Conservation (phyloP, 2,113 vertebrate genomes). For the Tinamus guttatus region DNA sequence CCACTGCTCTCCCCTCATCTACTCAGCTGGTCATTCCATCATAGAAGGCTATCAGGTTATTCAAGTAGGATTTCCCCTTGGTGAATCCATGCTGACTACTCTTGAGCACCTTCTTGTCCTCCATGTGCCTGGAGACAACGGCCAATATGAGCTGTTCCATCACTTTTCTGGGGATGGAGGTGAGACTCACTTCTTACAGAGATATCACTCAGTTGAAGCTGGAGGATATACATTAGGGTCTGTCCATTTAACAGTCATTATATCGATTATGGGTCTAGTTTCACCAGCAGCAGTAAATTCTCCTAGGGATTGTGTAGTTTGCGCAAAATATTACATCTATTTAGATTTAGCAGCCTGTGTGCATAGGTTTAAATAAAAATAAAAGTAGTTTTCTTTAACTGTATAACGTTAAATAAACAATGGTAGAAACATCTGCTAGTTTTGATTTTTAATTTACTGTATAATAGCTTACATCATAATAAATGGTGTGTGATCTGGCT, state of each 20-base stretch:
- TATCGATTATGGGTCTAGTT: neutral
- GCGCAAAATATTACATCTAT: neutral
- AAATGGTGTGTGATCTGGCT: conserved; percentile 35
- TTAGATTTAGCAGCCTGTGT: neutral
- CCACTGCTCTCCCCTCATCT: too few species aligned
- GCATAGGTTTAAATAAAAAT: neutral
- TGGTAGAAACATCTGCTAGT: conserved; percentile 23
- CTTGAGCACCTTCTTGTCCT: too few species aligned
- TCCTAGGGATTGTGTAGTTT: neutral
- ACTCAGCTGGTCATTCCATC: too few species aligned
- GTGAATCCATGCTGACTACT: too few species aligned
- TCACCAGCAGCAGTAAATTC: neutral
- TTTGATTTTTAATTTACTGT: conserved; percentile 55
- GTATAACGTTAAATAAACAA: conserved; percentile 16
- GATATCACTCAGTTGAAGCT: neutral
- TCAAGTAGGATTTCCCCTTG: too few species aligned
- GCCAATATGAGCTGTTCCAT: too few species aligned
- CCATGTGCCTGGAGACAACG: too few species aligned
- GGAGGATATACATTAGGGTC: accelerated
- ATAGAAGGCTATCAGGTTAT: too few species aligned
- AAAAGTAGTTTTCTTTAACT: neutral
- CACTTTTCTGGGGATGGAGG: too few species aligned
- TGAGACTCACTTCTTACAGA: too few species aligned
- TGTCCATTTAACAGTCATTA: neutral
- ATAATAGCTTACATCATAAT: conserved; percentile 40